Conservation (phyloP, 2,797 vertebrate species). For the Chelon auratus region DNA sequence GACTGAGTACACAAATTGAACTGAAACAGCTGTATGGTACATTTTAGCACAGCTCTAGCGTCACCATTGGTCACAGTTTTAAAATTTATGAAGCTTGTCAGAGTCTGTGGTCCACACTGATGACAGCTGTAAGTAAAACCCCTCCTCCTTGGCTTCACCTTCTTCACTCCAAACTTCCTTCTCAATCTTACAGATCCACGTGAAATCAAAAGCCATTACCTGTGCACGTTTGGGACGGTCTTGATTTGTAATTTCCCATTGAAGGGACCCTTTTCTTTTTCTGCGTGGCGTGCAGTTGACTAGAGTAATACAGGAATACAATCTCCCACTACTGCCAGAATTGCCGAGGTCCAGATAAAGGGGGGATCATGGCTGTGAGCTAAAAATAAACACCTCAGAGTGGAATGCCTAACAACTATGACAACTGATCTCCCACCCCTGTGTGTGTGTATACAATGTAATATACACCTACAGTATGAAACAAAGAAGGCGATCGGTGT, state of each 20-base stretch:
- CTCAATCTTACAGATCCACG: background rate
- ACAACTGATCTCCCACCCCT: constrained; percentile 77
- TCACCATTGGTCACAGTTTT: background rate
- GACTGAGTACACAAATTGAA: background rate
- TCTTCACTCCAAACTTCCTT: background rate
- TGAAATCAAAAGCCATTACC: constrained; percentile 83
- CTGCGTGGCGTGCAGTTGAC: constrained; percentile 59
- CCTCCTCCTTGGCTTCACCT: background rate
- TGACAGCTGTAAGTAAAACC: constrained; percentile 3
- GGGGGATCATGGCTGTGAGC: constrained; percentile 83
- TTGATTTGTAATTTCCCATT: constrained; percentile 99
- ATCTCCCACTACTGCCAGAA: constrained; percentile 74
- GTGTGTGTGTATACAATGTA: background rate
- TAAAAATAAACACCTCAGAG: constrained; percentile 93
- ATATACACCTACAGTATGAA: background rate
- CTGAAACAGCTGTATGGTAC: background rate
- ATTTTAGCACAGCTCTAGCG: background rate
- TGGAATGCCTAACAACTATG: constrained; percentile 90
- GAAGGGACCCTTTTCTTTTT: constrained; percentile 64
- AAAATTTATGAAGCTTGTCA: background rate
- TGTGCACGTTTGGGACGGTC: constrained; percentile 96
- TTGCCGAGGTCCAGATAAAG: constrained; percentile 83
- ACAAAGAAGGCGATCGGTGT: constrained; percentile 19
- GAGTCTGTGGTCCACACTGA: background rate
- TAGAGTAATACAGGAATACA: constrained; percentile 76